Percentiles rank a stretch among this genome's conserved stretches.
Conservation (phyloP, 92 coral and sea anemone species). For the Parazoanthus darwini region DNA sequence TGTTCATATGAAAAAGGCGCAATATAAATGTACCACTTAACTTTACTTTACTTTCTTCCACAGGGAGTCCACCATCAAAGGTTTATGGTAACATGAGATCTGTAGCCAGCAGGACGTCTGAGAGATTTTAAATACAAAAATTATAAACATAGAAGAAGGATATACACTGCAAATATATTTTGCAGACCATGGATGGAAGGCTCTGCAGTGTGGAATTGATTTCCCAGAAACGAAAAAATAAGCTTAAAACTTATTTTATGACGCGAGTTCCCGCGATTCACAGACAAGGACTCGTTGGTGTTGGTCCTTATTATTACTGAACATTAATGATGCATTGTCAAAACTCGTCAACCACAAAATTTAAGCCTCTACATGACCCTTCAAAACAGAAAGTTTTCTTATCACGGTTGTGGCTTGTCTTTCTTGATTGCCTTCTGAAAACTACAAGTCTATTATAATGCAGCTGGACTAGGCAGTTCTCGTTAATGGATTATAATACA, state of each 20-base stretch:
- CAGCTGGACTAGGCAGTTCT: background rate
- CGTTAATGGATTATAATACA: background rate
- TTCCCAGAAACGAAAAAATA: background rate
- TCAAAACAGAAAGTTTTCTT: background rate
- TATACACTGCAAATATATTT: background rate
- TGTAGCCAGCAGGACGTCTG: slow-evolving; percentile 93
- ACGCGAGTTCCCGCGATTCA: background rate
- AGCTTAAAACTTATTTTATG: background rate
- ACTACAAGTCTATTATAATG: background rate
- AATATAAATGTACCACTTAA: too few species aligned
- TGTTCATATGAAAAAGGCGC: too few species aligned
- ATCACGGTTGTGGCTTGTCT: background rate
- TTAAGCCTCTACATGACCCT: background rate
- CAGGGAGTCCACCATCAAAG: slow-evolving; percentile 98
- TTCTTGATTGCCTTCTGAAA: background rate
- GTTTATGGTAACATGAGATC: slow-evolving; percentile 99
- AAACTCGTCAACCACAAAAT: background rate
- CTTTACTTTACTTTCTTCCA: background rate
- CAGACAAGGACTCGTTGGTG: background rate
- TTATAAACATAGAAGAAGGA: background rate
- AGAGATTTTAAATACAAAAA: slow-evolving; percentile 59
- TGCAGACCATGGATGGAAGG: background rate
- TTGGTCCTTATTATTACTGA: too few species aligned
- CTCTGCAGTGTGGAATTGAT: background rate
- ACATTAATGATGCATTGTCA: too few species aligned